These are phyloP conservation scores for Mamestra brassicae DNA, from an alignment of 2,888 invertebrate species.

Conservation along the genomic window DNA sequence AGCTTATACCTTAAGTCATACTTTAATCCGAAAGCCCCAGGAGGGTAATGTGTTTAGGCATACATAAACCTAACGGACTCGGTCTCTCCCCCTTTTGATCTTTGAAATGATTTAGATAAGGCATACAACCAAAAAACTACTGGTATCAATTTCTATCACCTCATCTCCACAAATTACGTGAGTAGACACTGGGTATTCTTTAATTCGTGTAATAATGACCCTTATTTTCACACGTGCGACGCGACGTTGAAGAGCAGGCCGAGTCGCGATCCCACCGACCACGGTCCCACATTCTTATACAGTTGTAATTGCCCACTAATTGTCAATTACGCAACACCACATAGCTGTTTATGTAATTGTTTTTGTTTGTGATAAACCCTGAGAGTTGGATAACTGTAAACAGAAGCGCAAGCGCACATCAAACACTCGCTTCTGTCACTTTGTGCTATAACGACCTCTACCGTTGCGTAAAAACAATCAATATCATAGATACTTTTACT, in stretches of 20 bases:
- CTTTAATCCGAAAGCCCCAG: no score
- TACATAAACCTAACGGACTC: neutral
- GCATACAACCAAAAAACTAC: constrained; percentile 16
- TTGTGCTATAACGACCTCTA: constrained; percentile 34
- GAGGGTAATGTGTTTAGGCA: neutral
- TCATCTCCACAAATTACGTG: constrained; percentile 47
- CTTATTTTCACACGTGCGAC: constrained; percentile 65
- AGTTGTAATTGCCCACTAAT: constrained; percentile 83
- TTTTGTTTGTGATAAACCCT: constrained; percentile 68
- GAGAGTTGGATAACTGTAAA: constrained; percentile 65
- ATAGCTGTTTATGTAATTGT: constrained; percentile 82
- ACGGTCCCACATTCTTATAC: constrained; percentile 77
- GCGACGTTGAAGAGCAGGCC: constrained; percentile 41
- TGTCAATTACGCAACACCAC: constrained; percentile 80
- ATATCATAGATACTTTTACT: constrained; percentile 12
- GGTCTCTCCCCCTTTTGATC: neutral
- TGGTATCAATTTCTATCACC: constrained; percentile 26
- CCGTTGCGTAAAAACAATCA: constrained; percentile 35
- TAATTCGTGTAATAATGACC: constrained; percentile 59
- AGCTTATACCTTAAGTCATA: neutral
- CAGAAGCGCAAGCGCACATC: constrained; percentile 44
- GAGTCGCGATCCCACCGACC: constrained; percentile 55
- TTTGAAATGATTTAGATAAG: constrained; percentile 16
- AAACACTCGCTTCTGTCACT: constrained; percentile 46
- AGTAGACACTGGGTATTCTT: constrained; percentile 35